phyloP scores from a whole-genome alignment of 2,113 vertebrate species.

The Callipepla squamata region DNA sequence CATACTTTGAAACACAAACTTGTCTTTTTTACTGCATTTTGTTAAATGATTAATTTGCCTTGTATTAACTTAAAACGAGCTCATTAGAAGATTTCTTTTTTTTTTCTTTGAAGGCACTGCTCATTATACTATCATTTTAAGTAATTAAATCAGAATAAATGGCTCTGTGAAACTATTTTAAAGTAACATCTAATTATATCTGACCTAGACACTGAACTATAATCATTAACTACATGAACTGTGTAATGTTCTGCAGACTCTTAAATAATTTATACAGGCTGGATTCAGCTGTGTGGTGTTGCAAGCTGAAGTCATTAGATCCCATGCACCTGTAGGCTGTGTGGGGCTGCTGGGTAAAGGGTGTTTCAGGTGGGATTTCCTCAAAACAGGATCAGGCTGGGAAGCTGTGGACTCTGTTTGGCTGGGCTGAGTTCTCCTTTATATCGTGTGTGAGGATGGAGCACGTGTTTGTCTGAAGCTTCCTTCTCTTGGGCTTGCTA shows the following conservation, averaged over 20 bases:
- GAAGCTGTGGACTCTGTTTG: accelerated
- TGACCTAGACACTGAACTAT: constrained; percentile 92
- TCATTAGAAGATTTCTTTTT: constrained; percentile 79
- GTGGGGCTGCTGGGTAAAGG: not conserved
- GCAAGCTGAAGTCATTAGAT: constrained; percentile 39
- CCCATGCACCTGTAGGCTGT: constrained; percentile 59
- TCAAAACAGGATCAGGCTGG: not conserved
- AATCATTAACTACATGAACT: constrained; percentile 92
- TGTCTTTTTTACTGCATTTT: constrained; percentile 55
- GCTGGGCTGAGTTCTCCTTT: not conserved
- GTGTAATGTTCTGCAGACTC: constrained; percentile 83
- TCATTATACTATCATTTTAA: constrained; percentile 90
- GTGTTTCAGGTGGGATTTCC: not conserved
- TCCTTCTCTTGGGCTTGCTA: not conserved
- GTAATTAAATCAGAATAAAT: constrained; percentile 95
- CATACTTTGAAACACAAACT: constrained; percentile 61
- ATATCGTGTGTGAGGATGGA: accelerated
- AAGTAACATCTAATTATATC: constrained; percentile 92
- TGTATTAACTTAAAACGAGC: constrained; percentile 82
- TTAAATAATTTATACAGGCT: constrained; percentile 88
- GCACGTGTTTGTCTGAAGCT: accelerated
- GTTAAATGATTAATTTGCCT: constrained; percentile 81
- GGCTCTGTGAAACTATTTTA: constrained; percentile 87
- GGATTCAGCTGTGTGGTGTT: constrained; percentile 73
- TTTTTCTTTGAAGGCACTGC: constrained; percentile 78